Conservation (phyloP, 2,888 invertebrate species). For the Agonum fuliginosum region DNA sequence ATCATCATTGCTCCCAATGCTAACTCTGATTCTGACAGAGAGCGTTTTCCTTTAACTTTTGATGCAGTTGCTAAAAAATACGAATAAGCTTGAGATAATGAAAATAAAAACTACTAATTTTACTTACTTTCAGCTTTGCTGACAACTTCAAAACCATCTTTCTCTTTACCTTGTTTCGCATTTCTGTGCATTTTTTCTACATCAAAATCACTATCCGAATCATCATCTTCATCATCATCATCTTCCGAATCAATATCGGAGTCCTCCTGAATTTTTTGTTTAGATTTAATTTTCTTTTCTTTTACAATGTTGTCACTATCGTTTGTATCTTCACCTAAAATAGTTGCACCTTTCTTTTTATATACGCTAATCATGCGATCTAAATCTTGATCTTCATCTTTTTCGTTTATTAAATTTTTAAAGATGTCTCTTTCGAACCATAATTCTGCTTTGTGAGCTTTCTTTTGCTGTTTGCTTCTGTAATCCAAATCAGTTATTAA, state of each 20-base stretch:
- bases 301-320: constrained; percentile 59
- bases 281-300: constrained; percentile 63
- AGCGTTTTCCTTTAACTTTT: constrained; percentile 74
- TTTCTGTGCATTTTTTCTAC: constrained; percentile 69
- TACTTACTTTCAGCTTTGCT: constrained; percentile 76
- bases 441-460: constrained; percentile 85
- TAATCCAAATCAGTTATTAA: constrained; percentile 87
- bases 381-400: constrained; percentile 91
- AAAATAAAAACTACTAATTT: constrained; percentile 40
- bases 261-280: constrained; percentile 65
- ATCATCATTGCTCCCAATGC: constrained; percentile 95
- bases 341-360: constrained; percentile 80
- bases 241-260: constrained; percentile 69
- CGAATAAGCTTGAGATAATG: not conserved
- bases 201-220: constrained; percentile 73
- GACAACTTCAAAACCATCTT: constrained; percentile 83
- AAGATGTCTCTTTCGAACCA: constrained; percentile 93
- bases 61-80: not conserved
- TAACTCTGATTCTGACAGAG: constrained; percentile 89
- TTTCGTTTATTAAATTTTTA: constrained; percentile 86
- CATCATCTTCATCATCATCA: constrained; percentile 64
- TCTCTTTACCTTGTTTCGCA: constrained; percentile 68
- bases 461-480: constrained; percentile 82
- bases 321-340: constrained; percentile 70
- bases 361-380: constrained; percentile 84